Conservation (phyloP, 1,140 invertebrate genomes). For the Diabrotica virgifera region DNA sequence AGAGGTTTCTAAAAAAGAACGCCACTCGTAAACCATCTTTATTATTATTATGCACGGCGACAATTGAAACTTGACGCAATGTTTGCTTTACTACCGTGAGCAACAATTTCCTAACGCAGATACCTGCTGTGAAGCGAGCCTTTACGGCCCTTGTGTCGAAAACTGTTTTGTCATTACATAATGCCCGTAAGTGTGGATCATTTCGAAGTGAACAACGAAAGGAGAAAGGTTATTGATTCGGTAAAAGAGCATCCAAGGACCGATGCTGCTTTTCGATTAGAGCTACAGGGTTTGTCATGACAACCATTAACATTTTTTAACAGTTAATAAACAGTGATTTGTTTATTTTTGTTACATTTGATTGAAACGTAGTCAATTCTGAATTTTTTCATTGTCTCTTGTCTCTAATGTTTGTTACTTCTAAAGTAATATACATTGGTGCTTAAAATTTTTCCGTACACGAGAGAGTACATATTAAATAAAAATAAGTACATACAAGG, state of each 20-base stretch:
- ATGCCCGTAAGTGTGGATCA: too few species aligned
- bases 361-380: too few species aligned
- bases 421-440: too few species aligned
- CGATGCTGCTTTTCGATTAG: neutral
- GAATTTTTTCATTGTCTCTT: too few species aligned
- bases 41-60: slow-evolving; percentile 27
- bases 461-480: too few species aligned
- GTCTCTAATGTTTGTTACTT: too few species aligned
- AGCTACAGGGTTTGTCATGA: neutral
- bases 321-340: too few species aligned
- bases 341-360: too few species aligned
- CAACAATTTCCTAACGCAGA: slow-evolving; percentile 7
- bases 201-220: too few species aligned
- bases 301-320: too few species aligned
- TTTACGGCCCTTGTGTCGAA: slow-evolving; percentile 1
- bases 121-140: slow-evolving; percentile 8
- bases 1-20: slow-evolving; percentile 24
- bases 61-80: slow-evolving; percentile 34
- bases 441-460: too few species aligned
- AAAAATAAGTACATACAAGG: too few species aligned
- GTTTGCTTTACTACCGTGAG: slow-evolving; percentile 28
- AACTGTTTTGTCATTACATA: neutral
- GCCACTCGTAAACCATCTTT: slow-evolving; percentile 29
- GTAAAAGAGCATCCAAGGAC: neutral
- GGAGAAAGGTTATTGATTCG: neutral